Percentiles rank a stretch among this genome's conserved stretches.
These are phyloP conservation scores for Polypedilum pembai DNA, from an alignment of 1,140 invertebrate species.

Conservation along the genomic window DNA sequence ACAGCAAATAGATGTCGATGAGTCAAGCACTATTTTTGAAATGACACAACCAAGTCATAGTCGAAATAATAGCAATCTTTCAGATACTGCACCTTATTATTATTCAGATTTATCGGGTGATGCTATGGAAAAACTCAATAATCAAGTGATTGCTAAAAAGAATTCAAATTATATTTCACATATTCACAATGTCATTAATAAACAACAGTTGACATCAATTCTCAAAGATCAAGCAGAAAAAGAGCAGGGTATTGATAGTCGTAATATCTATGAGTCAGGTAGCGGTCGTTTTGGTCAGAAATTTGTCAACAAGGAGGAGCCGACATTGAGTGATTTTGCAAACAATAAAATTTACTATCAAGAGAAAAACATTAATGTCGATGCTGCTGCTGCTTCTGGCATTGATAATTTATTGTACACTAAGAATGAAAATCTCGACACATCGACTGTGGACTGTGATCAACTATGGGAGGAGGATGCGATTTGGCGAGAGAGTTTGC, in stretches of 20 bases:
- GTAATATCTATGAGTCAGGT: slow-evolving; percentile 67
- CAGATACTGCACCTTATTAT: slow-evolving; percentile 69
- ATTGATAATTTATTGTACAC: slow-evolving; percentile 35
- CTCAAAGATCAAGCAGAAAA: slow-evolving; percentile 57
- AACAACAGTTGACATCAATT: slow-evolving; percentile 48
- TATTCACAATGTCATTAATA: slow-evolving; percentile 69
- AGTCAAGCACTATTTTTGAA: slow-evolving; percentile 21
- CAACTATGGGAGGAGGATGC: slow-evolving; percentile 76
- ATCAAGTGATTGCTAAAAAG: slow-evolving; percentile 53
- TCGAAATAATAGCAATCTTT: slow-evolving; percentile 42
- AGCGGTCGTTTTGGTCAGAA: slow-evolving; percentile 38
- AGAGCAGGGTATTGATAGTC: slow-evolving; percentile 61
- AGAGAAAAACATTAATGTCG: slow-evolving; percentile 29
- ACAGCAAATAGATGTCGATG: background rate
- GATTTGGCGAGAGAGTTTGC: slow-evolving; percentile 69
- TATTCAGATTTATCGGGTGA: slow-evolving; percentile 67
- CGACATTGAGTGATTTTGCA: background rate
- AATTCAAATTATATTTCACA: slow-evolving; percentile 67
- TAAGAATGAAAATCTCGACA: slow-evolving; percentile 37
- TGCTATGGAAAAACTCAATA: slow-evolving; percentile 50
- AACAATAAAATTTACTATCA: slow-evolving; percentile 8
- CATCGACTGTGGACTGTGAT: slow-evolving; percentile 46
- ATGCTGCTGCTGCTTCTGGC: slow-evolving; percentile 32
- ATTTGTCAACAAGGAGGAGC: slow-evolving; percentile 19
- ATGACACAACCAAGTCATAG: slow-evolving; percentile 37